Conservation (phyloP, 2,888 invertebrate species). For the Yponomeuta cagnagella region DNA sequence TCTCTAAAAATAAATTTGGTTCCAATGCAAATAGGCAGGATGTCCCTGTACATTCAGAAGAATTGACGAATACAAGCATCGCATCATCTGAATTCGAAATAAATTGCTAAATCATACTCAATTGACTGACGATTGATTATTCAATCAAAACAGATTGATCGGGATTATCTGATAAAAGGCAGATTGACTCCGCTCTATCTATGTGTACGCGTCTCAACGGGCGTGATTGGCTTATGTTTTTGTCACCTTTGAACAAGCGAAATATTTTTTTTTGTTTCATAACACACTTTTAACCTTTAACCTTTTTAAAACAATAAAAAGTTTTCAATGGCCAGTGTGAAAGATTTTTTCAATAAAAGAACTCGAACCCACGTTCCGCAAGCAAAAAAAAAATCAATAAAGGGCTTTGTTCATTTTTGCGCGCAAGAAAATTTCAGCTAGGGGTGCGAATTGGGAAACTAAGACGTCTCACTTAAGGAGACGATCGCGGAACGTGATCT, state of each 20-base stretch:
- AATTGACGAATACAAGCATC: conserved; percentile 12
- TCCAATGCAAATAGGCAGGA: conserved; percentile 6
- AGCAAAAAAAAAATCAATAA: conserved; percentile 51
- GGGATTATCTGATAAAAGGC: conserved; percentile 68
- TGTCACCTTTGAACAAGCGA: too few relatives aligned
- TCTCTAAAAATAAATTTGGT: background rate
- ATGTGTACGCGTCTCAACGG: conserved; percentile 14
- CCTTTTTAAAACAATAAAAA: background rate
- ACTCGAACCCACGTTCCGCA: conserved; percentile 15
- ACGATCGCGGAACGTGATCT: conserved; percentile 65
- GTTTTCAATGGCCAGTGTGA: conserved; percentile 3
- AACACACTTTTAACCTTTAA: background rate
- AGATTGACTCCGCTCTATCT: conserved; percentile 25
- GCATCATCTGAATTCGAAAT: conserved; percentile 12
- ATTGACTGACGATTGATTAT: conserved; percentile 73
- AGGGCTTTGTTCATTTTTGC: conserved; percentile 44
- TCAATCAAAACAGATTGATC: conserved; percentile 73
- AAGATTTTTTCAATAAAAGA: background rate
- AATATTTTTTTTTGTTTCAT: too few relatives aligned
- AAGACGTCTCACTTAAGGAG: conserved; percentile 69
- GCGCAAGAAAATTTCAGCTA: conserved; percentile 49
- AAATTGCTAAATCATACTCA: conserved; percentile 56
- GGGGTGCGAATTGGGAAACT: conserved; percentile 38
- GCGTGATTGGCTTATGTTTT: background rate
- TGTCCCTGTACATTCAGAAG: background rate